Conservation (phyloP, 2,113 vertebrate species). For the Oophaga pumilio region DNA sequence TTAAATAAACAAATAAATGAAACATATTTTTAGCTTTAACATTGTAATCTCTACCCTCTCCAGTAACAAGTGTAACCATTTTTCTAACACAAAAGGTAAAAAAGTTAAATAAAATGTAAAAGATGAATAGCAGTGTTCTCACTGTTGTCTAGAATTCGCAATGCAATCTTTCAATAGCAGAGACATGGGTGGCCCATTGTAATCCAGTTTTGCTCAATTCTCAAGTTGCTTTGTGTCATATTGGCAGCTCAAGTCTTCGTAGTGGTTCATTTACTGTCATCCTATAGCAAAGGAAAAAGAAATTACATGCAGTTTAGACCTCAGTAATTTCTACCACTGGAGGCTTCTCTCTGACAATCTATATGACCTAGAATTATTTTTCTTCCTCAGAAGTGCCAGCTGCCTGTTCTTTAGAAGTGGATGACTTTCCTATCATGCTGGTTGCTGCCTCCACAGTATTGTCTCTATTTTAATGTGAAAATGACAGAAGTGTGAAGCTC, state of each 20-base stretch:
- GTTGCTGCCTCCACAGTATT: constrained; percentile 54
- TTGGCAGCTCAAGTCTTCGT: constrained; percentile 58
- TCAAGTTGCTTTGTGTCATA: constrained; percentile 58
- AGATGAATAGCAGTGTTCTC: constrained; percentile 6
- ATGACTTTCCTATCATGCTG: constrained; percentile 56
- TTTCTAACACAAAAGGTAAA: constrained; percentile 1
- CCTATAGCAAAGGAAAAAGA: constrained; percentile 30
- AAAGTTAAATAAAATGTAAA: constrained; percentile 6
- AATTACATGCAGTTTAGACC: constrained; percentile 25
- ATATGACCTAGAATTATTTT: constrained; percentile 61
- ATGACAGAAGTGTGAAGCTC: constrained; percentile 32
- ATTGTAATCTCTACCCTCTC: neutral
- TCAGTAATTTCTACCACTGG: constrained; percentile 51
- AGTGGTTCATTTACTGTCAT: constrained; percentile 56
- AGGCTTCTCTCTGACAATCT: constrained; percentile 61
- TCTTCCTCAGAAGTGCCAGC: constrained; percentile 56
- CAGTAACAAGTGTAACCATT: neutral
- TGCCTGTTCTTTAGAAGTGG: constrained; percentile 55
- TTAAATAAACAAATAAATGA: no score
- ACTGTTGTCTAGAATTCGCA: constrained; percentile 2
- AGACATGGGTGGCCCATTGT: constrained; percentile 53
- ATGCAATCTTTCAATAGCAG: constrained; percentile 40
- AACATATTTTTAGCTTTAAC: neutral
- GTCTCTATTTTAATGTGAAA: constrained; percentile 57
- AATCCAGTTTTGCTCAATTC: constrained; percentile 55